Conservation (phyloP, 2,888 invertebrate genomes). For the Frankliniella intonsa region DNA sequence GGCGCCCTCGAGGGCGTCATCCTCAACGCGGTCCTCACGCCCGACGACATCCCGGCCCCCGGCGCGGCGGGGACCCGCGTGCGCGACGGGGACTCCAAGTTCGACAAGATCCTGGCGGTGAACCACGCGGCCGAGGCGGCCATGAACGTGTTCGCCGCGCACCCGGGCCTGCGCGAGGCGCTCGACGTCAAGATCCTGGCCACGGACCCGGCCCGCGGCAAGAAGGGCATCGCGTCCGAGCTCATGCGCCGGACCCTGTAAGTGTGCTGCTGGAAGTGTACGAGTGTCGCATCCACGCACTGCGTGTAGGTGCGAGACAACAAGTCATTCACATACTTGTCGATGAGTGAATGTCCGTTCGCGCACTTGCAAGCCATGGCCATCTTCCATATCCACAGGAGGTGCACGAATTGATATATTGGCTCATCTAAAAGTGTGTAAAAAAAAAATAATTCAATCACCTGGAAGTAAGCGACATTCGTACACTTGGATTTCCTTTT, state of each 20-base stretch:
- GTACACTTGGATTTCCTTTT: no score
- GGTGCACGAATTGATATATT: no score
- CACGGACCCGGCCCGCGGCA: not conserved
- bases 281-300: no score
- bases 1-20: not conserved
- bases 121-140: constrained; percentile 2
- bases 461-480: no score
- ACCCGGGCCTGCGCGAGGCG: not conserved
- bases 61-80: not conserved
- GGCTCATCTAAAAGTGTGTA: no score
- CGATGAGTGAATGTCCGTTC: no score
- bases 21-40: not conserved
- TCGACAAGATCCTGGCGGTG: constrained; percentile 24
- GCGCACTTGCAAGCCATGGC: no score
- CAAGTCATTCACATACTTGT: no score
- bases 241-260: not conserved
- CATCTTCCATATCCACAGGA: no score
- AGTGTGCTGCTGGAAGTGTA: not conserved
- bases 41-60: not conserved
- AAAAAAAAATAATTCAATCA: no score
- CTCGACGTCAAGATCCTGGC: constrained; percentile 19
- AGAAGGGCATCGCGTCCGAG: not conserved
- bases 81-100: constrained; percentile 14
- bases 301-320: no score
- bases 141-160: not conserved